phyloP scores from a whole-genome alignment of 2,888 invertebrate species.

The Actias luna region DNA sequence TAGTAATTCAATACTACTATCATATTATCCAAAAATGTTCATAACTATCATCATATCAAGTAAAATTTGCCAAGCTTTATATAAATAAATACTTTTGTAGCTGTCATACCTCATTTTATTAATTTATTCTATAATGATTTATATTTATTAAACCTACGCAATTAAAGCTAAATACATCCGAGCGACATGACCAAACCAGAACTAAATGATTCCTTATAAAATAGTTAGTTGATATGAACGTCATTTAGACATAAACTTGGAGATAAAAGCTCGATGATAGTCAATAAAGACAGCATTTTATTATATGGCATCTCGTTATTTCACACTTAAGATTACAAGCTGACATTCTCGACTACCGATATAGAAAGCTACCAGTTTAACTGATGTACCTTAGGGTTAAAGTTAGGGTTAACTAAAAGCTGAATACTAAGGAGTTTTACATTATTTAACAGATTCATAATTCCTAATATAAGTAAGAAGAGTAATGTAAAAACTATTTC shows the following conservation, averaged over 20 bases:
- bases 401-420: background rate
- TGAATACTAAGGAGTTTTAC: background rate
- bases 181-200: conserved; percentile 1
- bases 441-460: background rate
- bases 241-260: conserved; percentile 19
- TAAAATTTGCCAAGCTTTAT: too few relatives aligned
- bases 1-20: too few relatives aligned
- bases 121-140: background rate
- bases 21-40: too few relatives aligned
- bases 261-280: conserved; percentile 15
- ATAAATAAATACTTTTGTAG: background rate
- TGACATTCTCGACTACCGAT: conserved; percentile 15
- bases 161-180: background rate
- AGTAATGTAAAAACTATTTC: too few relatives aligned
- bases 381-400: background rate
- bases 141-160: conserved; percentile 2
- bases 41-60: too few relatives aligned
- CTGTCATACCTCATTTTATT: background rate
- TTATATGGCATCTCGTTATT: conserved; percentile 13
- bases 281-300: conserved; percentile 17
- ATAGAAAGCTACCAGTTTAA: conserved; percentile 5
- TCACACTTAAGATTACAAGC: conserved; percentile 18
- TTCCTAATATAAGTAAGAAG: too few relatives aligned
- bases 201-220: conserved; percentile 6
- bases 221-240: conserved; percentile 5